Percentiles rank a stretch among this genome's conserved stretches.
Conservation (phyloP, 2,797 vertebrate species). For the Malurus leucopterus region DNA sequence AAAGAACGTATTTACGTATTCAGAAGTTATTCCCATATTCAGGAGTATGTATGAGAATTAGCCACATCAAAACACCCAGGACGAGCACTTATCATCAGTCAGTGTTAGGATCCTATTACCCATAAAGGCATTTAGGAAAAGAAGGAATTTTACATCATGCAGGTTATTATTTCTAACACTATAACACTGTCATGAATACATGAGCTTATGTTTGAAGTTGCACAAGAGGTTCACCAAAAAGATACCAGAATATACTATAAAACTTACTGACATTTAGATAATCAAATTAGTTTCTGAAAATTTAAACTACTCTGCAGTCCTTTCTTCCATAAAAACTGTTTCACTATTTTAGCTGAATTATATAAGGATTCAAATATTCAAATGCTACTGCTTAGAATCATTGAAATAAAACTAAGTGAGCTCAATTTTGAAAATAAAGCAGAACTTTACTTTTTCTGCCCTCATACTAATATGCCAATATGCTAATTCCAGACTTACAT, state of each 20-base stretch:
- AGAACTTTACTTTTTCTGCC: background rate
- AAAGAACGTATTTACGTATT: background rate
- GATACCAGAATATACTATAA: background rate
- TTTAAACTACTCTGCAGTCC: background rate
- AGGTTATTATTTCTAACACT: background rate
- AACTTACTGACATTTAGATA: background rate
- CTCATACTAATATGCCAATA: background rate
- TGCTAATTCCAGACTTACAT: background rate
- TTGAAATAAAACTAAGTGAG: background rate
- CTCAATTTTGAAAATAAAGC: background rate
- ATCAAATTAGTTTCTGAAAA: background rate
- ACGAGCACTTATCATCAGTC: background rate
- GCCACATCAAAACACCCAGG: background rate
- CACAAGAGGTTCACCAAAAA: background rate
- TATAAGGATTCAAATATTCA: background rate
- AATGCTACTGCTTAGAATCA: background rate
- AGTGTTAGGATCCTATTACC: background rate
- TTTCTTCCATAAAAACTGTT: background rate
- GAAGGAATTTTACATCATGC: background rate
- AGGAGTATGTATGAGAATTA: background rate
- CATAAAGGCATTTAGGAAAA: background rate
- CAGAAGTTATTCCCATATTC: background rate
- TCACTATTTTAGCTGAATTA: background rate
- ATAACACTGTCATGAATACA: fast-evolving
- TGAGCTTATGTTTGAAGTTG: background rate